Conservation (phyloP, 1,140 invertebrate genomes). For the Drosophila oshimai region DNA sequence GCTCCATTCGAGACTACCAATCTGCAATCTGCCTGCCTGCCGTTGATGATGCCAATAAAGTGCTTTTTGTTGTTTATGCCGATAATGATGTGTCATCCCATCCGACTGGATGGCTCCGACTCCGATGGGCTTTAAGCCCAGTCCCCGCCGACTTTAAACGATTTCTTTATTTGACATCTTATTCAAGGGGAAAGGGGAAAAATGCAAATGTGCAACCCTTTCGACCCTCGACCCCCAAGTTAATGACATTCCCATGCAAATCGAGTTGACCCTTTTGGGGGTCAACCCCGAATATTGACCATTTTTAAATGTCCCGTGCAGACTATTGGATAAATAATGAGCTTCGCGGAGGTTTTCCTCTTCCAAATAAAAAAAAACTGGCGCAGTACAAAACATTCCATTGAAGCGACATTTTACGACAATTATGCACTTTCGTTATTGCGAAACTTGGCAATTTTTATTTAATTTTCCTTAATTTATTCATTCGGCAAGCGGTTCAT, state of each 20-base stretch:
- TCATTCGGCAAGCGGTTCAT: constrained; percentile 61
- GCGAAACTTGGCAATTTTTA: constrained; percentile 50
- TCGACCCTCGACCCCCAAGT: constrained; percentile 16
- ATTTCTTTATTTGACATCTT: constrained; percentile 50
- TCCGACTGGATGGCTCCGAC: too few species aligned
- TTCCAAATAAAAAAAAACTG: constrained; percentile 8
- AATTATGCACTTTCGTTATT: constrained; percentile 55
- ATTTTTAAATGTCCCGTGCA: constrained; percentile 57
- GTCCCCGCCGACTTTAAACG: constrained; percentile 19
- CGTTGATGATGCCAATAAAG: constrained; percentile 73
- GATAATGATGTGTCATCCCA: constrained; percentile 69
- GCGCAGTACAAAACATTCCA: not conserved
- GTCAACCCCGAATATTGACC: constrained; percentile 17
- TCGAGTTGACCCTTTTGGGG: constrained; percentile 33
- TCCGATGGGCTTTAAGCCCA: constrained; percentile 5
- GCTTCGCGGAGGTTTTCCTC: not conserved
- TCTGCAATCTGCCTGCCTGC: constrained; percentile 47
- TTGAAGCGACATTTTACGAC: constrained; percentile 17
- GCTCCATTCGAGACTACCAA: constrained; percentile 22
- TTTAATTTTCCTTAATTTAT: constrained; percentile 75
- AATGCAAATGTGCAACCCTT: constrained; percentile 14
- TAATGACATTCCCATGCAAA: constrained; percentile 64
- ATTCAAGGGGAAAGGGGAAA: constrained; percentile 1
- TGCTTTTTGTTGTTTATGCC: constrained; percentile 73
- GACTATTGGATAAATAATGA: constrained; percentile 52